Evolutionary conservation across 2,113 vertebrate species (phyloP).

Genomic region (Oryctolagus cuniculus): DNA sequence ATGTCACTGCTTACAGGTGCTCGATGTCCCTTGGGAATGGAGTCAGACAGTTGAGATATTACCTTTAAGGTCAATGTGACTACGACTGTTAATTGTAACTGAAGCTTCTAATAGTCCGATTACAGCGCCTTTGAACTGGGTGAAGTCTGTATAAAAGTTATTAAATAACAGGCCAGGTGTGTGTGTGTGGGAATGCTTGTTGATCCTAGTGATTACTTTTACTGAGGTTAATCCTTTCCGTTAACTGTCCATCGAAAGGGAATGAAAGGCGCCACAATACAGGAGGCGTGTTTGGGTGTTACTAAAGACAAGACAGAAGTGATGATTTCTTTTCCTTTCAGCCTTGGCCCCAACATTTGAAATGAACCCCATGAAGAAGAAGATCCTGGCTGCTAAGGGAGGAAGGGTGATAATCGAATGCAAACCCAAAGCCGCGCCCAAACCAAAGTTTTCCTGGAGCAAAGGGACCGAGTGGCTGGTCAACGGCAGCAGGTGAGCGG

Average conservation of each 20-base stretch:
- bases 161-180: slow-evolving; percentile 7
- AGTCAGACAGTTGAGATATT: not conserved
- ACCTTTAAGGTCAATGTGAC: not conserved
- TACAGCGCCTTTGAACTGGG: not conserved
- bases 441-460: slow-evolving; percentile 95
- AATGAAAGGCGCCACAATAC: not conserved
- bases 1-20: not conserved
- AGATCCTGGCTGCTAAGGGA: slow-evolving; percentile 93
- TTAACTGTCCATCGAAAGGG: not conserved
- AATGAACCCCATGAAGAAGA: slow-evolving; percentile 94
- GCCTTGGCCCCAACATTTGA: slow-evolving; percentile 96
- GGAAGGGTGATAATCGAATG: slow-evolving; percentile 95
- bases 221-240: not conserved
- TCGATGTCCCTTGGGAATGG: not conserved
- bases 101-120: not conserved
- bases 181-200: not conserved
- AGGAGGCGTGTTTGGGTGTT: not conserved
- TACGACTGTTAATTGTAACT: not conserved
- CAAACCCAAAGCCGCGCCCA: slow-evolving; percentile 96
- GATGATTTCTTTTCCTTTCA: slow-evolving; percentile 82
- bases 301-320: slow-evolving; percentile 1
- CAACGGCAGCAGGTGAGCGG: slow-evolving; percentile 94
- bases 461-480: slow-evolving; percentile 96
- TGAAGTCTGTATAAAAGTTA: not conserved
- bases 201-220: not conserved